A percentile compares a stretch with the other conserved stretches of the same genome.
Conservation (phyloP, 2,113 vertebrate species). For the Propithecus coquereli region DNA sequence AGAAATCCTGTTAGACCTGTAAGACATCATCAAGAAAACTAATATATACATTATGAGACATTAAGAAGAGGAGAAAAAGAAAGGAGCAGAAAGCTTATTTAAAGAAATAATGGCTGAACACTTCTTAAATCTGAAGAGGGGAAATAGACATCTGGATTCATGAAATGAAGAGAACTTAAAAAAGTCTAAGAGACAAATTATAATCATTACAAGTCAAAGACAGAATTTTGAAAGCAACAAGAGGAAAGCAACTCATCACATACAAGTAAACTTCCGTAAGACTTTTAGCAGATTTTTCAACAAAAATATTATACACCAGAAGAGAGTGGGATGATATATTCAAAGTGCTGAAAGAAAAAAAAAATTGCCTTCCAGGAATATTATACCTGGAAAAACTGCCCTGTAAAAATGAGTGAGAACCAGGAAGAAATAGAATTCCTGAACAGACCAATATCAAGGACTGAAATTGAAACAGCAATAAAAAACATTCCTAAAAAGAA, state of each 20-base stretch:
- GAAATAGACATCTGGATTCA: neutral
- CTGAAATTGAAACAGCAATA: no score
- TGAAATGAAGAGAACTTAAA: neutral
- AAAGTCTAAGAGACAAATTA: neutral
- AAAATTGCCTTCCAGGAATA: neutral
- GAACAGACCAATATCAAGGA: no score
- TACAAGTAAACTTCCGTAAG: neutral
- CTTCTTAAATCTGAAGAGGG: neutral
- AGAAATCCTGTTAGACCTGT: neutral
- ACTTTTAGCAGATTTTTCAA: neutral
- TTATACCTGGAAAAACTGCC: neutral
- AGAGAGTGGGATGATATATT: neutral
- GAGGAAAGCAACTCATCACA: neutral
- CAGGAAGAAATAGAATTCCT: no score
- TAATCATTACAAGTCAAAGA: neutral
- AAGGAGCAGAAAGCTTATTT: neutral
- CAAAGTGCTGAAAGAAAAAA: neutral
- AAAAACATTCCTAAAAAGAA: no score
- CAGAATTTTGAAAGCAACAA: neutral
- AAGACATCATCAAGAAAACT: neutral
- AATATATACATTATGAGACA: neutral
- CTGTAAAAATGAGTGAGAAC: neutral
- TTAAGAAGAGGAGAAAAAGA: neutral
- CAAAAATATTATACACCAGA: neutral
- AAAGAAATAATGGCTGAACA: neutral